Evolutionary conservation across 2,888 invertebrate species (phyloP), one percentile per base, ranked within the genome.

Genomic region (Mimumesa dahlbomi): DNA sequence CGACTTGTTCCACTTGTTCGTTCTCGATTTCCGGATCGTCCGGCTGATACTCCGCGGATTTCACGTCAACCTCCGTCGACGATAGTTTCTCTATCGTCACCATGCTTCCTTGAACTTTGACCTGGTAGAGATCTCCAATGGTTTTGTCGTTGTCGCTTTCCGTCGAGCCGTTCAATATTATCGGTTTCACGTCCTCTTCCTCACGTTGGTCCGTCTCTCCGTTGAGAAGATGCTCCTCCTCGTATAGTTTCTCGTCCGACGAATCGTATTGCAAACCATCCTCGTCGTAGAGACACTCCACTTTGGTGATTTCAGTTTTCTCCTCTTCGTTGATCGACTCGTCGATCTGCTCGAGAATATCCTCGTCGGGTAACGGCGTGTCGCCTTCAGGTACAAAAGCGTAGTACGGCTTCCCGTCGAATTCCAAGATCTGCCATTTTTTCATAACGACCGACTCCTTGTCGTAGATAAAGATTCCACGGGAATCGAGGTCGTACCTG

Each of bases 341-440:
- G 3, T 77, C 29, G 0, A 18, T 7, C 14, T 75, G 59, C 9
- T 82, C 83, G 0, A 84, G 82, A 36, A 85, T 77, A 11, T 76
- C 63, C 0, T 82, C 82, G 0, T 82, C 77, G 11, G 81, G 75
- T 2, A 89, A 59, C 2, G 87, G 86, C 14, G 61, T 58, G 14
- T 85, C 87, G 45, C 84, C 84, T 67, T 87, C 87, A 25, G 89
- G 88, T 31, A 89, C 82, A 62, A 89, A 89, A 2, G 88, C 89
- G 73, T 89, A 89, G 80, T 88, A 89, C 0, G 88, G 87, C 13
- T 86, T 88, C 11, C 88, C 89, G 54, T 89, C 88, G 59, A 89
- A 89, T 42, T 89, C 89, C 64, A 89, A 76, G 61, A 89, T 88
- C 62, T 89, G 89, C 89, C 89, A 89, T 53, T 88, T 89, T 58